A percentile compares a stretch with the other conserved stretches of the same genome.
These are phyloP conservation scores for Panurus biarmicus DNA, from an alignment of 2,113 vertebrate species.

Conservation along the genomic window DNA sequence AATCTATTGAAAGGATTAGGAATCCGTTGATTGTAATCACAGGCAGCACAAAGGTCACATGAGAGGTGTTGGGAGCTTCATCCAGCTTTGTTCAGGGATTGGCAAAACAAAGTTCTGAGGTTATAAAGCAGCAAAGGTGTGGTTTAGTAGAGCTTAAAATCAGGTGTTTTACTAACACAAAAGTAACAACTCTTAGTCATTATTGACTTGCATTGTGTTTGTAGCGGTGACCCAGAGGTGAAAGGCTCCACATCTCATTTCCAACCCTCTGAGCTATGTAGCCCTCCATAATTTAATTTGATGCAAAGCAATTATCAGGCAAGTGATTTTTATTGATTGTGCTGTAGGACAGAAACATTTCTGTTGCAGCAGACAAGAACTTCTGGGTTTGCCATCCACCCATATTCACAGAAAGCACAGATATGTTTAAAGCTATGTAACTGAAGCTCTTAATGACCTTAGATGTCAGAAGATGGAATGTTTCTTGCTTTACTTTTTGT, in stretches of 20 bases:
- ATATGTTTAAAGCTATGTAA: background rate
- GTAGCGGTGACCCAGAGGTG: slow-evolving; percentile 42
- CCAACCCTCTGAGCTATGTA: slow-evolving; percentile 1
- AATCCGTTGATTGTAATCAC: background rate
- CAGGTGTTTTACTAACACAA: slow-evolving; percentile 8
- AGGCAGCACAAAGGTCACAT: background rate
- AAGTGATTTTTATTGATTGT: slow-evolving; percentile 63
- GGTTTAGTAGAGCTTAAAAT: slow-evolving; percentile 20
- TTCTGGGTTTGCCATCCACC: background rate
- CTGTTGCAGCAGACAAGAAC: background rate
- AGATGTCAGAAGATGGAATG: background rate
- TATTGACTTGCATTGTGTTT: slow-evolving; percentile 49
- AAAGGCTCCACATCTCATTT: slow-evolving; percentile 54
- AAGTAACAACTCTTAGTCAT: slow-evolving; percentile 21
- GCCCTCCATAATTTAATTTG: slow-evolving; percentile 51
- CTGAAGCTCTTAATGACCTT: background rate
- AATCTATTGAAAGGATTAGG: background rate
- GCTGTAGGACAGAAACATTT: slow-evolving; percentile 48
- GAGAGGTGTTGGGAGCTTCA: background rate
- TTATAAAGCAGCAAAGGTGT: background rate
- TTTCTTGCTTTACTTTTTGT: background rate
- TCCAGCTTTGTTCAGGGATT: background rate
- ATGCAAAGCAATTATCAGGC: slow-evolving; percentile 56
- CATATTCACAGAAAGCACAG: background rate
- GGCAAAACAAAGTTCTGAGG: background rate